Conservation (phyloP, 1,140 invertebrate species). For the Magallana angulata region DNA sequence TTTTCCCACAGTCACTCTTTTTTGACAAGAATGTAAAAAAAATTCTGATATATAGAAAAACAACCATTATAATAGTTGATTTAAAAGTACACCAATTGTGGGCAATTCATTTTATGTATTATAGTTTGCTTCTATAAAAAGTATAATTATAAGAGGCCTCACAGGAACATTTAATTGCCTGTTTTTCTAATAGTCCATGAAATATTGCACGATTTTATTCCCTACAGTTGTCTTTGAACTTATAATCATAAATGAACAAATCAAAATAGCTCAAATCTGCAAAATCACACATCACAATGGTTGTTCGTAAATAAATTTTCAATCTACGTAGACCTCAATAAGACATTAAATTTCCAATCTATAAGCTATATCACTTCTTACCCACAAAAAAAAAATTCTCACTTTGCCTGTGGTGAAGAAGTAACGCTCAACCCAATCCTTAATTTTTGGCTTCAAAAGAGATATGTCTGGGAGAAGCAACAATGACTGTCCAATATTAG, state of each 20-base stretch:
- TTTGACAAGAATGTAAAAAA: too few species aligned
- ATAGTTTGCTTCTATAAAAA: background rate
- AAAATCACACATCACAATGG: background rate
- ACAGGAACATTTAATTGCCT: background rate
- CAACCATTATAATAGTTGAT: background rate
- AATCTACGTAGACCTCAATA: too few species aligned
- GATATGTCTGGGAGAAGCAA: background rate
- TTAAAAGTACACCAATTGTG: background rate
- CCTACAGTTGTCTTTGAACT: background rate
- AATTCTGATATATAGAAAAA: too few species aligned
- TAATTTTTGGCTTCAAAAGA: constrained; percentile 13
- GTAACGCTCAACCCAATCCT: background rate
- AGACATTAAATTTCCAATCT: background rate
- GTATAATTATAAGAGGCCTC: background rate
- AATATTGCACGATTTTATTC: background rate
- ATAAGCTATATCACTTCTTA: background rate
- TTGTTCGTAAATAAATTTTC: background rate
- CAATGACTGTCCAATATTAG: constrained; percentile 10
- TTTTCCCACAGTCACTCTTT: background rate
- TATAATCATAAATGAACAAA: background rate
- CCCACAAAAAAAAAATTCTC: background rate
- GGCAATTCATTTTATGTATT: background rate
- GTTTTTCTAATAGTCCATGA: background rate
- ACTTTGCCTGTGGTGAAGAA: constrained; percentile 9
- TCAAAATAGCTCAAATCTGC: background rate